Conservation (phyloP, 2,113 vertebrate genomes). For the Pedionomus torquatus region DNA sequence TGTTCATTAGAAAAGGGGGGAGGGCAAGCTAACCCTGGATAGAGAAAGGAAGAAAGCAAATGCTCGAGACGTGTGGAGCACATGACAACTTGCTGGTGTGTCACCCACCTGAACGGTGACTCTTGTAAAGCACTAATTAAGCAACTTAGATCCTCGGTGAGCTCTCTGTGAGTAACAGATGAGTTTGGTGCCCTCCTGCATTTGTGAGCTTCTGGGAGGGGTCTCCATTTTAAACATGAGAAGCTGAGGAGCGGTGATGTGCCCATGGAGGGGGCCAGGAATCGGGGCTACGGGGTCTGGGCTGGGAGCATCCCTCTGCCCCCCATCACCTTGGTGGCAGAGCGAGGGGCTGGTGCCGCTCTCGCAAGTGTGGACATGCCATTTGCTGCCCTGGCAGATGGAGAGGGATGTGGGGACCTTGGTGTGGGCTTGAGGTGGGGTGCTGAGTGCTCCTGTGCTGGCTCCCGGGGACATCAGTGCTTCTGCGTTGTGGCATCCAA, state of each 20-base stretch:
- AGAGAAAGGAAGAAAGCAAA: neutral
- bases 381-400: neutral
- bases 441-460: neutral
- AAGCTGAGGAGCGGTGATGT: neutral
- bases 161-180: constrained; percentile 26
- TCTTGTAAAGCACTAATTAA: constrained; percentile 26
- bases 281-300: neutral
- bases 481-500: accelerated
- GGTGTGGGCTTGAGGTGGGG: accelerated
- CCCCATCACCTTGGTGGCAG: accelerated
- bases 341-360: neutral
- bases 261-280: neutral
- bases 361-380: neutral
- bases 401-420: neutral
- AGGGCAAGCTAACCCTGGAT: neutral
- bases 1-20: neutral
- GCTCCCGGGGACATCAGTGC: neutral
- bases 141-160: neutral
- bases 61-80: neutral
- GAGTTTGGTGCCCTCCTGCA: neutral
- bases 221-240: neutral
- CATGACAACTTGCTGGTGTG: neutral
- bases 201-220: constrained; percentile 52
- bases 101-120: constrained; percentile 36
- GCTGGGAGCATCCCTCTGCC: neutral